Evolutionary conservation across 2,888 invertebrate genomes (phyloP), one percentile per base, ranked within the genome.

Genomic region (Aspidiotus rigidus): DNA sequence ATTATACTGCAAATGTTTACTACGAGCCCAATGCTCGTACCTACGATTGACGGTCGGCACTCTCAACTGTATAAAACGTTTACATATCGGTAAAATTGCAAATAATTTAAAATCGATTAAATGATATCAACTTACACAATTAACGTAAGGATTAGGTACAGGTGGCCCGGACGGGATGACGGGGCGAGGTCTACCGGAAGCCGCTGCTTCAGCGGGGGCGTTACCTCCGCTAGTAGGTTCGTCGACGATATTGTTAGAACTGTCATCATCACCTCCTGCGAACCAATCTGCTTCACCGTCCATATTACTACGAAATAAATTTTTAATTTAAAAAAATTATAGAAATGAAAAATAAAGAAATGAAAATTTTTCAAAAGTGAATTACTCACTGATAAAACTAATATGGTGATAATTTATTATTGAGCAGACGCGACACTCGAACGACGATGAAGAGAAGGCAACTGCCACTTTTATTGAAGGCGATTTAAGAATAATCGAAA

Each of bases 1-100:
- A 77, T 82, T 85, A 81, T 92, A 92, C 77, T 89, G 88, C 57
- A 89, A 84, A 79, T 87, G 86, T 77, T 85, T 86, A 17, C 91
- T 91, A 83, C 90, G 85, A 77, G 87, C 89, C 91, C 91, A 92
- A 77, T 91, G 90, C 77, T 84, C 86, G 80, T 86, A 87, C 73
- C 89, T 81, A 55, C 73, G 73, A 28, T 75, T 71, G 66, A 84
- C 84, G 60, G 64, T 60, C 7, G 71, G 71, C 11, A 63, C 70
- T 39, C 69, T 57, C 62, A 71, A 69, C 73, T 73, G 53, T 6
- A 6, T 13, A 3, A n/a, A 44, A 44, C 8, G 49, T 44, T 10
- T 11, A 8, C 8, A 44, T 44, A 44, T 44, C 8, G 11, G 49
- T 11, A 44, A 44, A 10, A 10, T 11, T 44, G 49, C n/a, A n/a